Base-by-base conservation (phyloP, 2,797 vertebrate species). In the Falco berigora region DNA sequence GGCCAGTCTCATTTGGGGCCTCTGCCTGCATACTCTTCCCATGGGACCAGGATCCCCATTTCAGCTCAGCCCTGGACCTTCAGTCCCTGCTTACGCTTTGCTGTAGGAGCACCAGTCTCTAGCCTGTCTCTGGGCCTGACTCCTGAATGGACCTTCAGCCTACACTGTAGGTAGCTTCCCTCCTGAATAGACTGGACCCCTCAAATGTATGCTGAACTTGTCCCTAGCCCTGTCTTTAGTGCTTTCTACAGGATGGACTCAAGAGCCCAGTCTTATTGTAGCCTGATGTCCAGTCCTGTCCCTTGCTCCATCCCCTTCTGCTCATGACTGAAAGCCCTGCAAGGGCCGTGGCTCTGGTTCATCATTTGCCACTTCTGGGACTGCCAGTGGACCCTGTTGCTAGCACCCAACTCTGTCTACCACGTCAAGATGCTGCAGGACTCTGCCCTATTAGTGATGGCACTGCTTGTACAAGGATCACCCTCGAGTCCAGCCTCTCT, bases 1-100 rank as follows among this genome's bases (percentile, higher is more conserved):
- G 59, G 36, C 13, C 8, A 42, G 20, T 32, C 32, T 69, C 20
- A 2, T 0, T 0, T 13, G 7, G 38, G 12, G 28, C 20, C 11
- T 62, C 14, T 4, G 12, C 4, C 12, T 24, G 7, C 6, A 3
- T 5, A 19, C 3, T 71, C 38, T 81, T 23, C 13, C 24, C 16
- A 3, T 20, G n/a, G 6, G 28, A 6, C 16, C 56, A 53, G 28
- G 8, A 36, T 55, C 20, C 7, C 9, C 18, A 13, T 38, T 87
- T 72, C 59, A 83, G 14, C 55, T 66, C 68, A 88, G 38, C 13
- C 14, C 30, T 49, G 40, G 30, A 12, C n/a, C 13, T 67, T 86
- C 64, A 69, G 42, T 20, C 4, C 8, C 32, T 66, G 22, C 32
- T 56, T 4, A 0, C 52, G 15, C 5, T 52, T 30, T 83, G 42